Percentiles rank a stretch among this genome's conserved stretches.
These are phyloP conservation scores for Enteromius anoplus DNA, from an alignment of 2,797 vertebrate species.

Conservation along the genomic window DNA sequence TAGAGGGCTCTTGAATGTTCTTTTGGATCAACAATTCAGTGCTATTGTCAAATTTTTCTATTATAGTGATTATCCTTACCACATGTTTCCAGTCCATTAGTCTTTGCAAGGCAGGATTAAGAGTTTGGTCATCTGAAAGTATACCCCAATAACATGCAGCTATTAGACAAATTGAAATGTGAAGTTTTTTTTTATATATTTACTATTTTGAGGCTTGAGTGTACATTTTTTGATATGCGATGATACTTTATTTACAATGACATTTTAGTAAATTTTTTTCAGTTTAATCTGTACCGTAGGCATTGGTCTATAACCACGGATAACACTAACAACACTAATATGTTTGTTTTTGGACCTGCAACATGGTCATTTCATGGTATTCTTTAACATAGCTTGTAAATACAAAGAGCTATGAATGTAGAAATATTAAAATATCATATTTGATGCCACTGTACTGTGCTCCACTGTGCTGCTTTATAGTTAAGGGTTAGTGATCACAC, in stretches of 20 bases:
- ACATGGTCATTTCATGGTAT: not conserved
- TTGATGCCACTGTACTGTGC: not conserved
- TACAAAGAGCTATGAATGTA: not conserved
- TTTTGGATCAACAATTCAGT: not conserved
- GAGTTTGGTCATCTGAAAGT: not conserved
- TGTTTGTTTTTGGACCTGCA: not conserved
- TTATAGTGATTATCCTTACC: not conserved
- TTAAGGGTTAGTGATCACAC: not conserved
- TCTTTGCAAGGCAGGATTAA: not conserved
- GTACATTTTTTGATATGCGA: not conserved
- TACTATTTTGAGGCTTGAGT: not conserved
- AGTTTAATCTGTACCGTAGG: not conserved
- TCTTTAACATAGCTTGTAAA: not conserved
- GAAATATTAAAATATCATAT: not conserved
- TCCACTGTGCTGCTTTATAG: not conserved
- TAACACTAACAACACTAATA: not conserved
- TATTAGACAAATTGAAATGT: not conserved
- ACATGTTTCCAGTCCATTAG: not conserved
- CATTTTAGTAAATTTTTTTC: not conserved
- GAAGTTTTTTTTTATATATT: not conserved
- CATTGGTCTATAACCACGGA: not conserved
- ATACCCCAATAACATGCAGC: not conserved
- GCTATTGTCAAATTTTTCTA: not conserved
- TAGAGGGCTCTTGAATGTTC: constrained; percentile 37
- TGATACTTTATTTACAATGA: not conserved